Percentiles rank a stretch among this genome's conserved stretches.
These are phyloP conservation scores for Phrynocephalus versicolor DNA, from an alignment of 2,113 vertebrate species.

Conservation along the genomic window DNA sequence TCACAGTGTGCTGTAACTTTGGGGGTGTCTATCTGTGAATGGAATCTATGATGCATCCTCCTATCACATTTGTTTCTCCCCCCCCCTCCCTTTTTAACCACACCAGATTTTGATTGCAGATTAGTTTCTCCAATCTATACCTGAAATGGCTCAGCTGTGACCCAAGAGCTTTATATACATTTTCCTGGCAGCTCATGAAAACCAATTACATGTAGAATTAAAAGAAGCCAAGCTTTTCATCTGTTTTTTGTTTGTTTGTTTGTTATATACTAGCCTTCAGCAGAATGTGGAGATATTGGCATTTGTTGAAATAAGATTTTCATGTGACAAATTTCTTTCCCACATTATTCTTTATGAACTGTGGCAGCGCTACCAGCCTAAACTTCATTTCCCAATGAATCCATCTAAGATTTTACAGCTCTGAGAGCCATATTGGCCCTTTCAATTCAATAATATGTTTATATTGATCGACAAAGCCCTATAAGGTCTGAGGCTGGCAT, in stretches of 20 bases:
- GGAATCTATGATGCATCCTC: background rate
- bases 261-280: background rate
- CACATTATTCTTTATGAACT: background rate
- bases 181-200: background rate
- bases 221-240: background rate
- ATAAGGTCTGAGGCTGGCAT: too few species aligned
- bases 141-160: background rate
- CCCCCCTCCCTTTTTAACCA: background rate
- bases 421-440: background rate
- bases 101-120: background rate
- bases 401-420: background rate
- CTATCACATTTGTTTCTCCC: background rate
- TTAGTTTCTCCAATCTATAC: background rate
- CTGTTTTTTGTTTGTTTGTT: too few species aligned
- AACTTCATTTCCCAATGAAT: background rate
- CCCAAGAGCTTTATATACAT: background rate
- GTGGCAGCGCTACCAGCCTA: background rate
- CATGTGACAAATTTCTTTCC: background rate
- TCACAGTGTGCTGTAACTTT: conserved; percentile 6
- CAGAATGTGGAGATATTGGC: too few species aligned
- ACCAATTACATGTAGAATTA: background rate
- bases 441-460: too few species aligned
- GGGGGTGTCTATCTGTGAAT: background rate
- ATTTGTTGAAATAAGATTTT: background rate
- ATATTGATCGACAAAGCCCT: too few species aligned